A percentile compares a stretch with the other conserved stretches of the same genome.
Conservation (phyloP, 2,888 invertebrate genomes). For the Ferrisia virgata region DNA sequence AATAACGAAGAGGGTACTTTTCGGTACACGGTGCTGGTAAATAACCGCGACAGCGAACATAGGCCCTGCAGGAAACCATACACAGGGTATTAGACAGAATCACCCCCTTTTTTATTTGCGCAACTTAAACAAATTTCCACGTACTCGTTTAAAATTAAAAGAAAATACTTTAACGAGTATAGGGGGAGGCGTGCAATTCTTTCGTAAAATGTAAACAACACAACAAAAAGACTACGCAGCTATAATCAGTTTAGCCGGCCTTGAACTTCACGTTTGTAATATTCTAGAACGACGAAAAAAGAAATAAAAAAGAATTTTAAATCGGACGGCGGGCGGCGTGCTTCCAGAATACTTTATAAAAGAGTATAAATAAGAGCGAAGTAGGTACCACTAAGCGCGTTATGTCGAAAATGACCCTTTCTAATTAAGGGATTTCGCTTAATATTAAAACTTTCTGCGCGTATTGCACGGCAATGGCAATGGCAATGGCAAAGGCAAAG, state of each 20-base stretch:
- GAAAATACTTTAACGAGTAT: constrained; percentile 1
- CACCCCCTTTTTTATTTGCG: constrained; percentile 1
- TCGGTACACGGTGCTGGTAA: too few species aligned
- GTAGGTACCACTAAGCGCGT: not conserved
- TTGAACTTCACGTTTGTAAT: not conserved
- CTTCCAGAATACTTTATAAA: not conserved
- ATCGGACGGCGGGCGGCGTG: not conserved
- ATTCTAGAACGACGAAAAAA: not conserved
- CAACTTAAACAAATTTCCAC: constrained; percentile 27
- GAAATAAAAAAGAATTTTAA: not conserved
- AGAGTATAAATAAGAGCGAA: not conserved
- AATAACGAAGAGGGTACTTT: constrained; percentile 10
- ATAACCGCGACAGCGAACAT: not conserved
- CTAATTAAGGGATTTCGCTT: not conserved
- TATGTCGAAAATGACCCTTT: not conserved
- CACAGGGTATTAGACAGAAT: not conserved
- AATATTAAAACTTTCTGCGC: not conserved
- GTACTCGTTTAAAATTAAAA: constrained; percentile 11
- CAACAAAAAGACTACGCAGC: not conserved
- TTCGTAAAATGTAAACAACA: not conserved
- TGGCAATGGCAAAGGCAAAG: too few species aligned
- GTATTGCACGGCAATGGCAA: too few species aligned
- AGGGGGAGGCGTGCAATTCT: not conserved
- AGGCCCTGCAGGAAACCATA: not conserved
- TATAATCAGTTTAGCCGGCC: not conserved